phyloP scores from a whole-genome alignment of 2,113 vertebrate genomes.

The Pelmatolapia mariae region DNA sequence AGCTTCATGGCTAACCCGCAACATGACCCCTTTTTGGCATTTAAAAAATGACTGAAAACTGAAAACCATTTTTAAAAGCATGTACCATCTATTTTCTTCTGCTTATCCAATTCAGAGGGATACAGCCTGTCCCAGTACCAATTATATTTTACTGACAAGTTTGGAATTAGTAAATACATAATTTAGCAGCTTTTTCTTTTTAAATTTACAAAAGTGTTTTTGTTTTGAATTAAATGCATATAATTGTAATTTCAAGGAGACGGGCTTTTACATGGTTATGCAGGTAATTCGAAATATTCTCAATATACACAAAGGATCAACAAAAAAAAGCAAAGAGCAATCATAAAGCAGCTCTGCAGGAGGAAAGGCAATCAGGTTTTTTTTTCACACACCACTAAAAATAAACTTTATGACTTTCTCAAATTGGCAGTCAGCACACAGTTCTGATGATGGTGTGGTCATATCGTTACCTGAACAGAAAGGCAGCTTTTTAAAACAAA shows the following conservation, averaged over 20 bases:
- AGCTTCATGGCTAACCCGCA: neutral
- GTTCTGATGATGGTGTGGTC: neutral
- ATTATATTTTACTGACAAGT: neutral
- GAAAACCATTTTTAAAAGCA: neutral
- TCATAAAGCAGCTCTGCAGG: neutral
- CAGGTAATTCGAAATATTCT: neutral
- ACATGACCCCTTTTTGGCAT: neutral
- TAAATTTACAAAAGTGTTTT: neutral
- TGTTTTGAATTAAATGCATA: neutral
- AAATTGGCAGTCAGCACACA: neutral
- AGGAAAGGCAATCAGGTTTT: neutral
- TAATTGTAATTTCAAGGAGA: neutral
- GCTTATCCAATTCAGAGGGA: neutral
- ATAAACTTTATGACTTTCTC: neutral
- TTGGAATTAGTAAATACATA: neutral
- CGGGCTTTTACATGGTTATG: neutral
- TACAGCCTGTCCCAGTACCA: accelerated
- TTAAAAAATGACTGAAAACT: neutral
- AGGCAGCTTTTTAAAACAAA: neutral
- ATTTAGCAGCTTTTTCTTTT: neutral
- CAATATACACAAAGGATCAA: neutral
- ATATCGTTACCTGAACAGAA: neutral
- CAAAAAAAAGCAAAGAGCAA: neutral
- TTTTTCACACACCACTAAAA: neutral
- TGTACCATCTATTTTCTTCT: accelerated